Percentiles rank a stretch among this genome's conserved stretches.
phyloP scores from a whole-genome alignment of 2,797 vertebrate genomes.

The Cheirogaleus major region DNA sequence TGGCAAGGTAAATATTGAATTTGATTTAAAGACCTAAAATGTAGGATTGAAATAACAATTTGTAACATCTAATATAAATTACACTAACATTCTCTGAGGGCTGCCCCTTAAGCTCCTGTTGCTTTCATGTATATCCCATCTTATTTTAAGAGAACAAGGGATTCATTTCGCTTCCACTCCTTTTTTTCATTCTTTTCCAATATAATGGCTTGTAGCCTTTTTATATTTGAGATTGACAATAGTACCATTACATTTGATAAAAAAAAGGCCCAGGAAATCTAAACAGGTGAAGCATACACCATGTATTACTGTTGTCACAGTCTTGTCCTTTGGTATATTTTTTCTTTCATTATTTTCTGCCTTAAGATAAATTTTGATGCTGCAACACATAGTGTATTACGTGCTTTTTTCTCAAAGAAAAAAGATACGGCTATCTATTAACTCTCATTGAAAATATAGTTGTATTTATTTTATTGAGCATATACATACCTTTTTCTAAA shows the following conservation, averaged over 20 bases:
- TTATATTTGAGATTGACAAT: slow-evolving; percentile 89
- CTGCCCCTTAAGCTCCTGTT: background rate
- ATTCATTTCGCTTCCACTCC: slow-evolving; percentile 62
- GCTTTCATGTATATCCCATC: background rate
- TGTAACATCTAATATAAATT: background rate
- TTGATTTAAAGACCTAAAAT: slow-evolving; percentile 42
- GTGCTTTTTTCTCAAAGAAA: background rate
- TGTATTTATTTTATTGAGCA: slow-evolving; percentile 2
- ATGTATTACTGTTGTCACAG: slow-evolving; percentile 73
- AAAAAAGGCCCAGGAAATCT: slow-evolving; percentile 88
- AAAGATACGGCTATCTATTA: background rate
- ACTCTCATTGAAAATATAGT: background rate
- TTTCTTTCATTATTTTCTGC: slow-evolving; percentile 22
- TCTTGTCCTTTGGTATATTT: slow-evolving; percentile 34
- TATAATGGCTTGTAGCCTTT: slow-evolving; percentile 88
- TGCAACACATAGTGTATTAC: background rate
- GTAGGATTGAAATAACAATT: background rate
- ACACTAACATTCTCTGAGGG: background rate
- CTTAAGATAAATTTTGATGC: background rate
- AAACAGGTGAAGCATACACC: slow-evolving; percentile 86
- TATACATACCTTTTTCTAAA: background rate
- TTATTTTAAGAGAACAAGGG: background rate
- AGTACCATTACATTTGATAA: slow-evolving; percentile 80
- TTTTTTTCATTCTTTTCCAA: slow-evolving; percentile 79
- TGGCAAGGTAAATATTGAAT: background rate